Evolutionary conservation across 2,888 invertebrate genomes (phyloP).

Genomic region (Synanthedon tipuliformis): DNA sequence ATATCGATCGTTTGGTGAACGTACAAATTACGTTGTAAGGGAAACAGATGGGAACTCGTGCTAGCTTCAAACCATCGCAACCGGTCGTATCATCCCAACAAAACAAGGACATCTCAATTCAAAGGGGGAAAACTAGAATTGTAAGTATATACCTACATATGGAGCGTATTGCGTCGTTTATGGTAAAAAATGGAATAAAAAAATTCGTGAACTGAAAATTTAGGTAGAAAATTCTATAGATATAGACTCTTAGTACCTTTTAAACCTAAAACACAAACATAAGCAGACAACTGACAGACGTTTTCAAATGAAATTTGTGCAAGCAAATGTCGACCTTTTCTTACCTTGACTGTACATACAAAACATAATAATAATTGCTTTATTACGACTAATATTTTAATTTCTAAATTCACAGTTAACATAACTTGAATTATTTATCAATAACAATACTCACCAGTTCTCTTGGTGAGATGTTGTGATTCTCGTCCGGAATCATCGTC

Average conservation of each 20-base stretch:
- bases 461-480: constrained; percentile 43
- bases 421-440: no score
- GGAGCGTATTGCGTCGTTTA: background rate
- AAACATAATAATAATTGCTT: no score
- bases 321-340: no score
- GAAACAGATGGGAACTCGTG: background rate
- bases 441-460: constrained; percentile 39
- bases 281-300: no score
- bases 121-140: background rate
- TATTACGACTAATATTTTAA: no score
- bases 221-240: no score
- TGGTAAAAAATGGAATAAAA: background rate
- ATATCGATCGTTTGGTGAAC: background rate
- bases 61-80: background rate
- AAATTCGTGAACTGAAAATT: no score
- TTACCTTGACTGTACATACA: no score
- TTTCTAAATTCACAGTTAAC: no score
- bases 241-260: no score
- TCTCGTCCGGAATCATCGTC: constrained; percentile 38
- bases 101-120: background rate
- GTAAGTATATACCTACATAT: background rate
- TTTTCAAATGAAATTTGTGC: no score
- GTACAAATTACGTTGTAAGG: background rate
- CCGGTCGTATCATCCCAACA: background rate
- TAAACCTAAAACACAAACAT: no score